phyloP scores from a whole-genome alignment of 2,888 invertebrate species.

The Trissolcus japonicus region DNA sequence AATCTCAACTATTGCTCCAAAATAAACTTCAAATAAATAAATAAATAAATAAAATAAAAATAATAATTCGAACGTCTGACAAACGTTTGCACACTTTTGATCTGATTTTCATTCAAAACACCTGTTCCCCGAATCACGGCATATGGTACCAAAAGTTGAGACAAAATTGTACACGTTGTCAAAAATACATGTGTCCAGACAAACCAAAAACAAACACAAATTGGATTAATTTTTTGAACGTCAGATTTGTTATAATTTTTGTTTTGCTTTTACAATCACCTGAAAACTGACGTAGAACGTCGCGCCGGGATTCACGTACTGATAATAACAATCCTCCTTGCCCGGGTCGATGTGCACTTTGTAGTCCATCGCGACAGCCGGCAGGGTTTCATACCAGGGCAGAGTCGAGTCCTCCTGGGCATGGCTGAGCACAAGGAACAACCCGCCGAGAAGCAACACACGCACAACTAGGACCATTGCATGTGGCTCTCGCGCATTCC shows the following conservation, averaged over 20 bases:
- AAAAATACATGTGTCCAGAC: too few relatives aligned
- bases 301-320: conserved; percentile 93
- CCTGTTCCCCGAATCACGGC: too few relatives aligned
- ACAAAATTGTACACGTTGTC: too few relatives aligned
- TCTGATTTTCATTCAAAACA: too few relatives aligned
- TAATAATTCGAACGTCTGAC: too few relatives aligned
- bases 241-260: neutral
- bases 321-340: conserved; percentile 95
- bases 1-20: too few relatives aligned
- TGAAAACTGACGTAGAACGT: conserved; percentile 96
- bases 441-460: conserved; percentile 56
- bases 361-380: conserved; percentile 96
- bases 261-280: conserved; percentile 77
- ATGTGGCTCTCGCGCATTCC: conserved; percentile 16
- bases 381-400: conserved; percentile 91
- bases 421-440: conserved; percentile 51
- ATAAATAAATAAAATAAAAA: too few relatives aligned
- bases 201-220: too few relatives aligned
- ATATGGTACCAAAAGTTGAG: too few relatives aligned
- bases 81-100: too few relatives aligned
- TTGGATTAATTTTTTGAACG: neutral
- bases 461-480: conserved; percentile 62
- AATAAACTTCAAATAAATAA: too few relatives aligned
- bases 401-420: conserved; percentile 77
- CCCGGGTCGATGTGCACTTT: conserved; percentile 97